phyloP scores from a whole-genome alignment of 2,113 vertebrate species.

The Nettapus auritus region DNA sequence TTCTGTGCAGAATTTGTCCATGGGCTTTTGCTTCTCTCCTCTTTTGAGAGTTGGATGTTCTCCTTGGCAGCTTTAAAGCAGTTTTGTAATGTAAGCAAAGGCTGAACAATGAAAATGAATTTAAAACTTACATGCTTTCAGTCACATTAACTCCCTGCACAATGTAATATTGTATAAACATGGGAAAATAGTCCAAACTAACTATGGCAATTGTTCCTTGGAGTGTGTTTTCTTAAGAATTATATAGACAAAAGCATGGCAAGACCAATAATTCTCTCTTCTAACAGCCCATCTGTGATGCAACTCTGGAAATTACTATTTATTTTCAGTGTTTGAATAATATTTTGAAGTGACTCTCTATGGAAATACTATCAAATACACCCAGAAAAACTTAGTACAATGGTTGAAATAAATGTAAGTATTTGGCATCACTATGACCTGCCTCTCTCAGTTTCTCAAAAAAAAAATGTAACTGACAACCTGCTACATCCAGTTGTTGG shows the following conservation, averaged over 20 bases:
- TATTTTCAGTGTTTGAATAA: slow-evolving; percentile 2
- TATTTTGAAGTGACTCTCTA: neutral
- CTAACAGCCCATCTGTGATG: neutral
- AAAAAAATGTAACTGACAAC: neutral
- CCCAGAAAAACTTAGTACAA: neutral
- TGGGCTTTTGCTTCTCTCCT: neutral
- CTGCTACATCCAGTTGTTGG: neutral
- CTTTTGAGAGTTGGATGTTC: neutral
- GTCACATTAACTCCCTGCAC: slow-evolving; percentile 58
- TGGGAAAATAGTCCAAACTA: slow-evolving; percentile 30
- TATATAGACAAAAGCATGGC: slow-evolving; percentile 2
- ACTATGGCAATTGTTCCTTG: neutral
- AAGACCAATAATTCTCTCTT: neutral
- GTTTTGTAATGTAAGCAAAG: slow-evolving; percentile 52
- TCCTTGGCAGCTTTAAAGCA: slow-evolving; percentile 10
- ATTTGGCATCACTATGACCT: neutral
- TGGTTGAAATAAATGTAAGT: neutral
- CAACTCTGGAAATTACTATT: neutral
- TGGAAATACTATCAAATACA: neutral
- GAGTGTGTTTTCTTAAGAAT: slow-evolving; percentile 34
- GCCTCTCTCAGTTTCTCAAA: neutral
- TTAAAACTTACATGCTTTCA: slow-evolving; percentile 45
- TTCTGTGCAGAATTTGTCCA: neutral
- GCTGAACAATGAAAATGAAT: slow-evolving; percentile 40
- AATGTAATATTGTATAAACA: slow-evolving; percentile 62